Conservation (phyloP, 1,140 invertebrate species). For the Lepidurus apus region DNA sequence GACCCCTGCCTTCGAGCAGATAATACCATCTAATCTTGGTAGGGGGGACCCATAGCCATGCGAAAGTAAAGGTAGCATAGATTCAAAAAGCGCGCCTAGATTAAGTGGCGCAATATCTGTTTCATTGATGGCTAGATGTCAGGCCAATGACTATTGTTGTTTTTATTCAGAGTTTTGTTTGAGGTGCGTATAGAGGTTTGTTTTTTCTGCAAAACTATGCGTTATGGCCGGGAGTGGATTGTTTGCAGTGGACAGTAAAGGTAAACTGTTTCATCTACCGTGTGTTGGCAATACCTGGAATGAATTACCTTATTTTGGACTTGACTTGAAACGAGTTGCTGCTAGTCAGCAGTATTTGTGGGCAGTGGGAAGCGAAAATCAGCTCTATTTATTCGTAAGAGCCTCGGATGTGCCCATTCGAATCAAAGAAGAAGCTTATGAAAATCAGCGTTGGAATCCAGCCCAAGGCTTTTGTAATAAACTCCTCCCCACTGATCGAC, state of each 20-base stretch:
- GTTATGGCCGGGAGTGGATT: not conserved
- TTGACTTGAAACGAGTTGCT: constrained; percentile 60
- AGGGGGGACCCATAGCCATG: too few species aligned
- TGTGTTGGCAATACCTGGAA: not conserved
- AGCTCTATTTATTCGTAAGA: constrained; percentile 84
- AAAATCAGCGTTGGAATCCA: constrained; percentile 69
- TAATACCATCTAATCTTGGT: too few species aligned
- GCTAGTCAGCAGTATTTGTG: constrained; percentile 77
- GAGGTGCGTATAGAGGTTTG: too few species aligned
- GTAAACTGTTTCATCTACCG: not conserved
- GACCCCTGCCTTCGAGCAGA: too few species aligned
- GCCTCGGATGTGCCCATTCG: constrained; percentile 81
- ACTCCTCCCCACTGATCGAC: constrained; percentile 75
- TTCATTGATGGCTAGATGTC: too few species aligned
- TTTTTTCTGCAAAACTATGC: not conserved
- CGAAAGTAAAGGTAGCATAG: too few species aligned
- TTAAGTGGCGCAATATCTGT: too few species aligned
- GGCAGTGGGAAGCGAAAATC: constrained; percentile 85
- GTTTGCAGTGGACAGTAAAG: not conserved
- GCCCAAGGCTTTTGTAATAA: constrained; percentile 77
- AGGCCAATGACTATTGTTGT: too few species aligned
- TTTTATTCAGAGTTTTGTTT: too few species aligned
- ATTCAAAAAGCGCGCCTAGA: too few species aligned
- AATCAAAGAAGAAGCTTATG: constrained; percentile 63
- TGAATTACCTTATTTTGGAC: not conserved